Base-by-base conservation (phyloP, 2,797 vertebrate species). In the Ptychobarbus kaznakovi region DNA sequence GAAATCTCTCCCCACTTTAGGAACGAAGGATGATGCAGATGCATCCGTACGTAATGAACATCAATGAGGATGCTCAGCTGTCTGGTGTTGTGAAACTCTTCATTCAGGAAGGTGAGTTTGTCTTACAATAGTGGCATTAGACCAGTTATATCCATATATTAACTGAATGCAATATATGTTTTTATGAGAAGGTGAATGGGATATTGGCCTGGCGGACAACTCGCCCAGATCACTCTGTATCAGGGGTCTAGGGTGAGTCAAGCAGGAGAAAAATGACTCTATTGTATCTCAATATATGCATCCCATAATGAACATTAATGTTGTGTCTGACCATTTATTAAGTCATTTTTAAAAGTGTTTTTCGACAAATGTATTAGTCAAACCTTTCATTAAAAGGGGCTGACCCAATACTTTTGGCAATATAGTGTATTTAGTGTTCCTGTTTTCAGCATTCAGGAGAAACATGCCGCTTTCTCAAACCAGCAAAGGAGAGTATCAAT, bases 31-130 rank as follows among this genome's bases (percentile, higher is more conserved):
- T 97, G 97, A 94, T 95, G 92, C 95, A 96, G 92, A 94, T 95
- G 87, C 92, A 95, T 84, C 97, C 97, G 6, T 96, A 97, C 91
- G 94, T 97, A 84, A 90, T 97, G 88, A 98, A 97, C 82, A 92
- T 97, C 86, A 97, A 96, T 0, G 96, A 97, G 90, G 97, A 97
- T 38, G 93, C 96, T 1, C 97, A 98, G 93, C 95, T 98, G 80
- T 96, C 96, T 0, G 96, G 96, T 1, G 96, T 97, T 75, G 95
- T 98, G 84, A 97, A 97, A 90, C 93, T 96, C 77, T 97, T 98
- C 90, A 96, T 98, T 83, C 95, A 94, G 81, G 91, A 96, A 2
- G 97, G 97, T 97, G 28, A 82, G 91, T 87, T 70, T 20, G 12
- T 42, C 15, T 77, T 15, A 87, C 13, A 18, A 44, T 25, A 6